Base-by-base conservation (phyloP, 2,797 vertebrate genomes). In the Rhinogobio ventralis region DNA sequence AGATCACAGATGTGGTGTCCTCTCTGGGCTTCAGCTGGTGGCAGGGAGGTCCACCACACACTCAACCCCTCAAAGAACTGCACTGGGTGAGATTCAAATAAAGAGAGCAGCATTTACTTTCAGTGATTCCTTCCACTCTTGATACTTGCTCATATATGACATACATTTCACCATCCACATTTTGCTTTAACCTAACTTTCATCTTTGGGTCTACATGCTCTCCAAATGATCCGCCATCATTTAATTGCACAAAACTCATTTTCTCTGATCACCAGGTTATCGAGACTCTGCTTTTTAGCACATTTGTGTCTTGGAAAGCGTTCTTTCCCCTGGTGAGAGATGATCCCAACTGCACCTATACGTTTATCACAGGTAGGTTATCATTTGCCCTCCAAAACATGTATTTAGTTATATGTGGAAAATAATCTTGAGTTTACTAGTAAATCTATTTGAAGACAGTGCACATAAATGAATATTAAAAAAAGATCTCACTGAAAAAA, bases 1-100 rank as follows among this genome's bases (percentile, higher is more conserved):
- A 94, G 88, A 94, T 96, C 88, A 96, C 96, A 0, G 96, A 96
- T n/a, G 85, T 96, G 4, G 93, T 96, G 28, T 96, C 96, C 3
- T 95, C 95, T 77, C 89, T 96, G 90, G 96, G 96, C 79, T 96
- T 97, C 93, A 96, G 95, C 88, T 97, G 96, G 96, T 96, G 96
- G 96, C 95, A 96, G 90, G 94, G 95, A 2, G 96, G 96, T 2
- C 94, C 95, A 0, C 96, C 96, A 0, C 96, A 96, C 88, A 96
- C 94, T 1, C 96, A 97, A 93, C 72, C 94, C 5, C 90, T 96
- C 71, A 94, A 95, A 89, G 96, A 96, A 83, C 92, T 97, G 3
- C 89, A 94, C 45, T 95, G 92, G 95, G 96, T 96, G 88, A 91
- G 62, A 30, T 30, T 64, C 28, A 30, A 17, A 64, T 64, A 17